Evolutionary conservation across 2,888 invertebrate species (phyloP).

Genomic region (Aspidiotus rigidus): DNA sequence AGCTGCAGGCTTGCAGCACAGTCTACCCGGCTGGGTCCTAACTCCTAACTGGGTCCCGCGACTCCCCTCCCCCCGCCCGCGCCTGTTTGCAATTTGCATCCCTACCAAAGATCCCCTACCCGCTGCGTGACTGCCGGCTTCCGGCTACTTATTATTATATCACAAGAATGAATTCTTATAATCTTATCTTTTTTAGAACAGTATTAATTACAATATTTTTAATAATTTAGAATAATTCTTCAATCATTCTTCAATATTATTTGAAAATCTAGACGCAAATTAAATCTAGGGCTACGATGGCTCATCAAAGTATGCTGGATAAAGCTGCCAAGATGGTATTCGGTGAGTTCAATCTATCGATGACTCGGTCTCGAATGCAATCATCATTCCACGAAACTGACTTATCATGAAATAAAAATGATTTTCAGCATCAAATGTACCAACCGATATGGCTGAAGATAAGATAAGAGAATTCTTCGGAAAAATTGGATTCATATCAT

Average conservation of each 20-base stretch:
- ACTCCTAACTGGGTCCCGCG: too few relatives aligned
- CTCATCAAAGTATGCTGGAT: conserved; percentile 71
- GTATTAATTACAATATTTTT: too few relatives aligned
- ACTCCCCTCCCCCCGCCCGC: too few relatives aligned
- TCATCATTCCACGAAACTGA: conserved; percentile 6
- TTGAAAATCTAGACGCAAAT: background rate
- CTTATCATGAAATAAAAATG: conserved; percentile 18
- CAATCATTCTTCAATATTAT: background rate
- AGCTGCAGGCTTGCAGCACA: too few relatives aligned
- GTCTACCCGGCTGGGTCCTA: too few relatives aligned
- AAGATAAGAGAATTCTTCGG: conserved; percentile 95
- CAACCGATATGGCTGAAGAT: conserved; percentile 98
- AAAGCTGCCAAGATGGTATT: conserved; percentile 92
- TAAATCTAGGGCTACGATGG: background rate
- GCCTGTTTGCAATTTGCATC: too few relatives aligned
- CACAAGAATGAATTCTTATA: too few relatives aligned
- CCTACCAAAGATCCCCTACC: too few relatives aligned
- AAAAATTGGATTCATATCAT: conserved; percentile 91
- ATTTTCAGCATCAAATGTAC: conserved; percentile 88
- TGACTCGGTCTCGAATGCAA: background rate
- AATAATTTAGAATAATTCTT: too few relatives aligned
- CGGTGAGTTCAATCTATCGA: conserved; percentile 50
- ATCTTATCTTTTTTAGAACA: too few relatives aligned
- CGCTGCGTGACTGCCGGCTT: too few relatives aligned
- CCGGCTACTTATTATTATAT: too few relatives aligned